phyloP scores from a whole-genome alignment of 1,140 invertebrate species.

The Diabrotica virgifera region DNA sequence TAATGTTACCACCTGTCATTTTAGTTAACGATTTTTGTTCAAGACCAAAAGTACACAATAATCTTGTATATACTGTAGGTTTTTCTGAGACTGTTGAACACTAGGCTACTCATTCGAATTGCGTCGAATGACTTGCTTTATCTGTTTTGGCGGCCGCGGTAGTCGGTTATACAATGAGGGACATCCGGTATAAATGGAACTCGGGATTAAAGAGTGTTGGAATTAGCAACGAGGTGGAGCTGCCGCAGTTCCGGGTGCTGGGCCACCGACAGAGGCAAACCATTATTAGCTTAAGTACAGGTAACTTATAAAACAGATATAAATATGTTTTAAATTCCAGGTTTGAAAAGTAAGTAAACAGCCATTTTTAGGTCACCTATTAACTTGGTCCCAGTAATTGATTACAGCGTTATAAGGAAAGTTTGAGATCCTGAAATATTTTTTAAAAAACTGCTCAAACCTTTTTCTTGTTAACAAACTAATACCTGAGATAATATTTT shows the following conservation, averaged over 20 bases:
- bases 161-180: conserved; percentile 97
- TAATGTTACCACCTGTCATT: neutral
- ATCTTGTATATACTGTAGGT: conserved; percentile 3
- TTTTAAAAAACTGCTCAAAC: too few relatives aligned
- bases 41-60: neutral
- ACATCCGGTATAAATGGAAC: conserved; percentile 96
- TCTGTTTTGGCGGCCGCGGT: conserved; percentile 59
- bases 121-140: conserved; percentile 52
- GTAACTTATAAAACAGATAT: conserved; percentile 58
- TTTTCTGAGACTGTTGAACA: conserved; percentile 17
- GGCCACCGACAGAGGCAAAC: conserved; percentile 87
- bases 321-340: conserved; percentile 20
- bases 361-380: neutral
- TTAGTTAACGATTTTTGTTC: neutral
- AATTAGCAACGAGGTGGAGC: conserved; percentile 86
- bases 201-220: conserved; percentile 83
- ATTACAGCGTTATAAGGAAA: too few relatives aligned
- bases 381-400: too few relatives aligned
- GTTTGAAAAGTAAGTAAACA: neutral
- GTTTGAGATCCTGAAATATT: too few relatives aligned
- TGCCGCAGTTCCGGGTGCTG: conserved; percentile 92
- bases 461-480: too few relatives aligned
- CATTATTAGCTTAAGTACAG: conserved; percentile 91
- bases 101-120: neutral
- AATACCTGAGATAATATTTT: too few relatives aligned